Base-by-base conservation (phyloP, 2,888 invertebrate species). In the Germaria angustata region DNA sequence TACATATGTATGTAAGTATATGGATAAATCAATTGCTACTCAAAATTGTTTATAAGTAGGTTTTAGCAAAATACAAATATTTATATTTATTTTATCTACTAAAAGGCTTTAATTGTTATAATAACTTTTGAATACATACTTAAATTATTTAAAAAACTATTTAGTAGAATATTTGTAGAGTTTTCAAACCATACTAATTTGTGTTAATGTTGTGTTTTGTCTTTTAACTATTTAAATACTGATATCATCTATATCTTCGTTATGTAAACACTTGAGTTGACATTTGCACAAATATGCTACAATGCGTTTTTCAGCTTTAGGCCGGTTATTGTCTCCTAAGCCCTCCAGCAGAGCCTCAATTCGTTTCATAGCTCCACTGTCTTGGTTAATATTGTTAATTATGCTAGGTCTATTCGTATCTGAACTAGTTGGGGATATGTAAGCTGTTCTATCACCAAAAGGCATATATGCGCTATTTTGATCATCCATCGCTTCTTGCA, bases 401-500 rank as follows among this genome's bases (percentile, higher is more conserved):
- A 55, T 39, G 8, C 36, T 66, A 5, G 78, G 7, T 17, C 68
- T 51, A 28, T 44, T 49, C 7, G 53, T 8, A 8, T 80, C 41
- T 2, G 59, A 11, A 13, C 20, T 32, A 6, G 36, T 28, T 2
- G 68, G 32, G 1, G 53, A 57, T 46, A 53, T 13, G 1, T 51
- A 15, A 13, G 28, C 68, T 63, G 72, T 72, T 77, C 85, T 87
- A 81, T 81, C 84, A 39, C 55, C 44, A 11, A 59, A 82, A 1
- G 82, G 79, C 41, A 69, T 66, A 66, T 79, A 82, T 0, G 76
- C 72, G 51, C 69, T 73, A 13, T 75, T 68, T 79, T 86, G 86
- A 11, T 85, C 85, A 36, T 89, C 89, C 89, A 89, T 89, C 17
- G 90, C 90, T 76, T 90, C 89, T 84, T 88, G 90, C 34, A 89